A percentile compares a stretch with the other conserved stretches of the same genome.
Evolutionary conservation across 2,113 vertebrate genomes (phyloP).

Genomic region (Semnornis frantzii): DNA sequence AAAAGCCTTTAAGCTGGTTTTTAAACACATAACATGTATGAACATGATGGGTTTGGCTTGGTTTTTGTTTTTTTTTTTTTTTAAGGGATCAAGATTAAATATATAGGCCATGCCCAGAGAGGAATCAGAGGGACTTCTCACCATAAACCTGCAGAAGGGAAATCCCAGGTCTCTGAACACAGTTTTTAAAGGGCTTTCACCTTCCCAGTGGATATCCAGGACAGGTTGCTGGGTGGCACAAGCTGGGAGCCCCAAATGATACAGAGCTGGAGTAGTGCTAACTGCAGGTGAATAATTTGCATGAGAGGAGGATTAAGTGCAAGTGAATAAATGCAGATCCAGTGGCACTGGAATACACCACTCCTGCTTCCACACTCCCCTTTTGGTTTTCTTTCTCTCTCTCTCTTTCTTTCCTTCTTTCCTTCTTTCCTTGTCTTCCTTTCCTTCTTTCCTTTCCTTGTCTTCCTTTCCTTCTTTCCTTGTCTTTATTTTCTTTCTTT

Average conservation of each 20-base stretch:
- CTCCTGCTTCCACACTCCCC: accelerated
- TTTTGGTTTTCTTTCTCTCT: no score
- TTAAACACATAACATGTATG: background rate
- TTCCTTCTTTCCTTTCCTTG: no score
- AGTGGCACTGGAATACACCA: background rate
- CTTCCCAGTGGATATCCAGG: background rate
- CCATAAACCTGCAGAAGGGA: background rate
- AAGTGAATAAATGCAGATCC: background rate
- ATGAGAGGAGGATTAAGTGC: accelerated
- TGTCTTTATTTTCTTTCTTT: no score
- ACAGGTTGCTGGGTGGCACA: background rate
- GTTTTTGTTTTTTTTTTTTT: background rate
- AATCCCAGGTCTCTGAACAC: background rate
- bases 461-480: no score
- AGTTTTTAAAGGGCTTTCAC: background rate
- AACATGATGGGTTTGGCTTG: background rate
- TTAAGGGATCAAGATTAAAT: background rate
- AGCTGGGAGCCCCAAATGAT: background rate
- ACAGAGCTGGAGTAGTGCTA: accelerated
- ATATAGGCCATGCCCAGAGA: background rate
- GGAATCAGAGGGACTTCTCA: background rate
- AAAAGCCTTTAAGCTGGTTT: background rate
- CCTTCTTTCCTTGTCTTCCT: no score
- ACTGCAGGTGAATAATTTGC: background rate
- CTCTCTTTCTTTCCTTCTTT: no score